Evolutionary conservation across 2,797 vertebrate species (phyloP).

Genomic region (Muscicapa comitata): DNA sequence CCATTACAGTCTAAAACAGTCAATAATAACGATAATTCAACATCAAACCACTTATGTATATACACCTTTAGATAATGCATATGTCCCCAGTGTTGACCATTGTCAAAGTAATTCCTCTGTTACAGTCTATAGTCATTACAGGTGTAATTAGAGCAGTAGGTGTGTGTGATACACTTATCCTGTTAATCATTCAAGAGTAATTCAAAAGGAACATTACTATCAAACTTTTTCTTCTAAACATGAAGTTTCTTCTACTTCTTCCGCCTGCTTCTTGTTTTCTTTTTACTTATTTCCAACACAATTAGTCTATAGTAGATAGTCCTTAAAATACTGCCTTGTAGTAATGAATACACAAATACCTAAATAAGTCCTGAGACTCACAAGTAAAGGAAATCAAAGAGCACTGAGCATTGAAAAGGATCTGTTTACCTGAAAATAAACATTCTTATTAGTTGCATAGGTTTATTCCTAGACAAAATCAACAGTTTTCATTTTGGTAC

Average conservation of each 20-base stretch:
- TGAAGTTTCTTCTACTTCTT: neutral
- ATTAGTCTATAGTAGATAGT: neutral
- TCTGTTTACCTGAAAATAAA: neutral
- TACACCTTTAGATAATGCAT: neutral
- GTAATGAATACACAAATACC: neutral
- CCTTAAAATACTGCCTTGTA: neutral
- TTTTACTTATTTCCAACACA: neutral
- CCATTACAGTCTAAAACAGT: neutral
- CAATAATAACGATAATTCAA: neutral
- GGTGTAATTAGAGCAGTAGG: neutral
- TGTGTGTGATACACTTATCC: neutral
- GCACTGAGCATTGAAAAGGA: neutral
- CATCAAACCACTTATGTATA: neutral
- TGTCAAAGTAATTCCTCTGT: neutral
- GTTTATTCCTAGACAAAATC: neutral
- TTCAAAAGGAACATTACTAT: neutral
- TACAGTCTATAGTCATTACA: neutral
- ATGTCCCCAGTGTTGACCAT: neutral
- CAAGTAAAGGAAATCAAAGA: neutral
- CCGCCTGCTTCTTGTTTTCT: accelerated
- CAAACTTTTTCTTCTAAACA: neutral
- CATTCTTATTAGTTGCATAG: neutral
- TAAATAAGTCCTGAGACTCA: neutral
- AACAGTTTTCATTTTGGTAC: neutral
- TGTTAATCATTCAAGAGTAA: neutral